These are phyloP conservation scores for Nothobranchius kuhntae DNA, from an alignment of 2,113 vertebrate species.

Conservation along the genomic window DNA sequence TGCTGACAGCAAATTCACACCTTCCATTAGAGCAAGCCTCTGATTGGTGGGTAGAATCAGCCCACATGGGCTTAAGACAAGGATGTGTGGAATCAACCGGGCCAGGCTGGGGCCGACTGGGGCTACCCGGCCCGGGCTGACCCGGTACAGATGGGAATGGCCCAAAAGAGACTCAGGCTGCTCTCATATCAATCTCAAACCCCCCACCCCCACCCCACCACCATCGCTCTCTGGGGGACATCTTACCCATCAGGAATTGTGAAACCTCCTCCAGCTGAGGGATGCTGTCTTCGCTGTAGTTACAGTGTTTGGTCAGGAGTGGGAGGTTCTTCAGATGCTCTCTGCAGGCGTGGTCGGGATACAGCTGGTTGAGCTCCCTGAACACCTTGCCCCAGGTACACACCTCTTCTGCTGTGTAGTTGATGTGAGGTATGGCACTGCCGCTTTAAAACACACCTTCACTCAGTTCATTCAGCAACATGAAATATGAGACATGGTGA, in stretches of 20 bases:
- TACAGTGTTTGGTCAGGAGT: constrained; percentile 18
- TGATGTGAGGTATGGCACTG: not conserved
- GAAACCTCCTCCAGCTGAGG: constrained; percentile 33
- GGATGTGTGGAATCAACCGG: too few species aligned
- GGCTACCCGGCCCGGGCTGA: too few species aligned
- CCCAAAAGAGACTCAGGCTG: too few species aligned
- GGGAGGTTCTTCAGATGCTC: constrained; percentile 39
- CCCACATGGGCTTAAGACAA: too few species aligned
- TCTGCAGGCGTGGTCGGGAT: constrained; percentile 23
- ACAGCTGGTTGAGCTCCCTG: constrained; percentile 26
- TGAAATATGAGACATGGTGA: not conserved
- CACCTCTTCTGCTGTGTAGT: constrained; percentile 30
- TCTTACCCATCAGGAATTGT: constrained; percentile 24
- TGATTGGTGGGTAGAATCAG: too few species aligned
- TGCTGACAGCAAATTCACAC: too few species aligned
- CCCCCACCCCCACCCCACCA: too few species aligned
- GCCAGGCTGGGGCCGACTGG: too few species aligned
- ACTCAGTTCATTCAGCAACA: not conserved
- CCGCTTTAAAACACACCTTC: not conserved
- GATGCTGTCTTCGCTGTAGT: constrained; percentile 34
- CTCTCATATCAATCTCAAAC: too few species aligned
- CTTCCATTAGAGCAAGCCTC: too few species aligned
- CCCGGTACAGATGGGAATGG: too few species aligned
- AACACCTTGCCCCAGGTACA: constrained; percentile 26
- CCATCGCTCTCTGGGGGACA: too few species aligned